Percentiles rank a stretch among this genome's conserved stretches.
Evolutionary conservation across 2,113 vertebrate species (phyloP).

Genomic region (Hippolais icterina): DNA sequence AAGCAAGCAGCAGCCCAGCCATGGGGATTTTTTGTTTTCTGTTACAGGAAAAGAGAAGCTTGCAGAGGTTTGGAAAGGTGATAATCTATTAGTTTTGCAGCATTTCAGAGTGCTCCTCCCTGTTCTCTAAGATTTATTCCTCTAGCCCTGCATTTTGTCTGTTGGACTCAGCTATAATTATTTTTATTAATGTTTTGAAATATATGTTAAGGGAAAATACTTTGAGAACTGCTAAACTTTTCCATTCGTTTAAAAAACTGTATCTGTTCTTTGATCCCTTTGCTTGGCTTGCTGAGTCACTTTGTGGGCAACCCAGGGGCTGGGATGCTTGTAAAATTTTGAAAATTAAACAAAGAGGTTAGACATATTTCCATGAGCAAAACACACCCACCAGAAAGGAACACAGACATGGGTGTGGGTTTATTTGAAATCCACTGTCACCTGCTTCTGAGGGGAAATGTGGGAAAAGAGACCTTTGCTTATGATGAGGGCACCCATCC

Average conservation of each 20-base stretch:
- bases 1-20: not conserved
- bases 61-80: not conserved
- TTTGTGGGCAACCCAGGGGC: not conserved
- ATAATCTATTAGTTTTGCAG: not conserved
- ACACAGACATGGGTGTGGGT: not conserved
- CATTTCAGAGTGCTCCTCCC: not conserved
- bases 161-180: not conserved
- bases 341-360: not conserved
- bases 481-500: not conserved
- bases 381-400: not conserved
- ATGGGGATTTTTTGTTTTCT: not conserved
- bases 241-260: not conserved
- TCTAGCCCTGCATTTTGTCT: not conserved
- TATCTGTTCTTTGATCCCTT: slow-evolving; percentile 23
- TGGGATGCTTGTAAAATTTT: not conserved
- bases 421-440: not conserved
- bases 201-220: not conserved
- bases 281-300: slow-evolving; percentile 42
- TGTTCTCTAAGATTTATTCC: not conserved
- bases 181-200: slow-evolving; percentile 38
- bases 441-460: not conserved
- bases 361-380: not conserved
- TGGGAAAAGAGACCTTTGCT: not conserved
- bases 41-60: not conserved
- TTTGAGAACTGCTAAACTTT: slow-evolving; percentile 27